These are phyloP conservation scores for Dasyornis broadbenti DNA, from an alignment of 2,113 vertebrate species.

Conservation along the genomic window DNA sequence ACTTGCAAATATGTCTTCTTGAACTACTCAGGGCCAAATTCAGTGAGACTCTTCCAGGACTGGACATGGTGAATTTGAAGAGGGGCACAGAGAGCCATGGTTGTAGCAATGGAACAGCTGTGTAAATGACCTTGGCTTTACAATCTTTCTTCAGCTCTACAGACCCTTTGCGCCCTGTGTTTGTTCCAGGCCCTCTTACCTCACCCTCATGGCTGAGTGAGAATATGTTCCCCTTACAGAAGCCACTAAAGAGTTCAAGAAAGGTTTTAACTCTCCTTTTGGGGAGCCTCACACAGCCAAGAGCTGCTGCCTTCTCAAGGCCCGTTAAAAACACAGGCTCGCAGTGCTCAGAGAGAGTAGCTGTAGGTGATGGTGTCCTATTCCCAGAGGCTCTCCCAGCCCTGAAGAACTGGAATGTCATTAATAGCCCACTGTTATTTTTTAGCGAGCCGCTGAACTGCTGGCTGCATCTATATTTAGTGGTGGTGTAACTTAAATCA, in stretches of 20 bases:
- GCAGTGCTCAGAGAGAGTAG: fast-evolving
- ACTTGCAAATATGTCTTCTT: neutral
- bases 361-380: neutral
- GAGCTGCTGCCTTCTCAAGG: neutral
- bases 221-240: neutral
- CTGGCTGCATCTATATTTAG: neutral
- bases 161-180: neutral
- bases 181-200: neutral
- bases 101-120: neutral
- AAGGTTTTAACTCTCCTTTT: neutral
- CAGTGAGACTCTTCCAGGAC: fast-evolving
- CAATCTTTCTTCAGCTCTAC: neutral
- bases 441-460: neutral
- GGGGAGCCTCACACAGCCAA: neutral
- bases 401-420: neutral
- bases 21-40: neutral
- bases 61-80: neutral
- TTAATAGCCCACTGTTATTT: neutral
- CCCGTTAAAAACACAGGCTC: neutral
- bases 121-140: neutral
- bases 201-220: neutral
- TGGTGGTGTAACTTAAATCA: neutral
- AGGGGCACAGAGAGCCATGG: neutral
- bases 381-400: neutral
- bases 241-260: neutral